Evolutionary conservation across 2,113 vertebrate genomes (phyloP).

Genomic region (Poeciliopsis retropinna): DNA sequence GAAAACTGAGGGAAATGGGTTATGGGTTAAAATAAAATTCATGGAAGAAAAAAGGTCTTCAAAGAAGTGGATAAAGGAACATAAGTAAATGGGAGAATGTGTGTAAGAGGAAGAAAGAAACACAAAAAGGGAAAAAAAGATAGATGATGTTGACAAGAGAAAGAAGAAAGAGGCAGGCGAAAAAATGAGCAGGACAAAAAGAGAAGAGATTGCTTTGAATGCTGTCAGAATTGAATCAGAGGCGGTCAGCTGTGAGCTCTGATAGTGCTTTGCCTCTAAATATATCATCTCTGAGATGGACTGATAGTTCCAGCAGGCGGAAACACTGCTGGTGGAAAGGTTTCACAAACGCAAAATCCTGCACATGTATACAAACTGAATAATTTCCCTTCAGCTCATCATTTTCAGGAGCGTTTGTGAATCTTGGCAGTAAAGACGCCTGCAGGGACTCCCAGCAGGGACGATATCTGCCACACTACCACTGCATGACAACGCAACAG

Average conservation of each 20-base stretch:
- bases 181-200: conserved; percentile 59
- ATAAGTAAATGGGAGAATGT: conserved; percentile 1
- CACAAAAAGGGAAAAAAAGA: background rate
- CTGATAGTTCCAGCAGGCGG: conserved; percentile 47
- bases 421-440: background rate
- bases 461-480: background rate
- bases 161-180: conserved; percentile 10
- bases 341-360: conserved; percentile 15
- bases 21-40: conserved; percentile 11
- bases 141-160: conserved; percentile 1
- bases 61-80: conserved; percentile 9
- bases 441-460: conserved; percentile 7
- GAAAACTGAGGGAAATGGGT: background rate
- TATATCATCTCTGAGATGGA: conserved; percentile 64
- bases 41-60: background rate
- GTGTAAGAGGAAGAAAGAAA: conserved; percentile 17
- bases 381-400: conserved; percentile 6
- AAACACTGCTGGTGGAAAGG: conserved; percentile 29
- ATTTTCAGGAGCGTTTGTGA: conserved; percentile 24
- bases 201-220: conserved; percentile 62
- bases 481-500: conserved; percentile 6
- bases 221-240: conserved; percentile 71
- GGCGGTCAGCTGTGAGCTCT: conserved; percentile 60
- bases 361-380: conserved; percentile 13
- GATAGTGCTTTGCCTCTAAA: conserved; percentile 68